phyloP scores from a whole-genome alignment of 2,888 invertebrate species.

The Erebia epiphron region DNA sequence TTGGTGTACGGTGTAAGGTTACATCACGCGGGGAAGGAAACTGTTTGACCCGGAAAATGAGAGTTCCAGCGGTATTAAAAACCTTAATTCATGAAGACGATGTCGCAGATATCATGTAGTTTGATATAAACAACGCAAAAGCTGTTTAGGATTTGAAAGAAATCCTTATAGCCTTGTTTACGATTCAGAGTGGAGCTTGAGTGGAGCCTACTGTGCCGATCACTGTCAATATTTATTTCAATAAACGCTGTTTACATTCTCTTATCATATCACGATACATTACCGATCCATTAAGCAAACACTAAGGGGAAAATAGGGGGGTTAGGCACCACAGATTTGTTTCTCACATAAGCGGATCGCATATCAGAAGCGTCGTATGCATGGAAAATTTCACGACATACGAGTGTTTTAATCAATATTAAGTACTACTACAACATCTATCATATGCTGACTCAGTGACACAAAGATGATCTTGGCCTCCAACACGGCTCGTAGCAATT shows the following conservation, averaged over 20 bases:
- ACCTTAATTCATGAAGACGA: neutral
- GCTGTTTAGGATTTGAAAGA: neutral
- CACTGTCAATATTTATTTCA: slow-evolving; percentile 14
- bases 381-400: no score
- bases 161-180: neutral
- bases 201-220: neutral
- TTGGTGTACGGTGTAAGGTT: no score
- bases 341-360: neutral
- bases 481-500: no score
- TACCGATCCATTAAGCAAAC: slow-evolving; percentile 19
- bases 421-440: no score
- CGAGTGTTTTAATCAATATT: no score
- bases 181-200: neutral
- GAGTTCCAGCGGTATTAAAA: no score
- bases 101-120: neutral
- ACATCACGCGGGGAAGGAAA: no score
- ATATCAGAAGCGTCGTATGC: neutral
- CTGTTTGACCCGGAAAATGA: no score
- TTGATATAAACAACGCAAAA: neutral
- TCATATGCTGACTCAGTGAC: no score
- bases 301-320: slow-evolving; percentile 4
- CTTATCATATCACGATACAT: slow-evolving; percentile 20
- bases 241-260: slow-evolving; percentile 16
- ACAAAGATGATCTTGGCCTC: no score
- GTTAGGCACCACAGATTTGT: neutral